Evolutionary conservation across 2,888 invertebrate genomes (phyloP), one percentile per base, ranked within the genome.

Genomic region (Dyspetes luteomarginatus): DNA sequence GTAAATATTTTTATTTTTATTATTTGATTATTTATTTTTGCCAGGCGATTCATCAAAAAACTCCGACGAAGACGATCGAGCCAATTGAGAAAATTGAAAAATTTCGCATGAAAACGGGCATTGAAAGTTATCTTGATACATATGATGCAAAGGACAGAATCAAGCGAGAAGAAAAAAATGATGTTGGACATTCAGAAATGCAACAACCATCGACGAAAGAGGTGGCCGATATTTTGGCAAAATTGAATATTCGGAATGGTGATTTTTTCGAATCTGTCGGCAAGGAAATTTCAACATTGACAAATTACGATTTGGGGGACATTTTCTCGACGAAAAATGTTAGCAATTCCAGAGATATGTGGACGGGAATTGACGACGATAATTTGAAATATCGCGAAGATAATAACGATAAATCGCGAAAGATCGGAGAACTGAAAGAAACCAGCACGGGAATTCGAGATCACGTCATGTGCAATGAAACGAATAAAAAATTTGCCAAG

Each of bases 161-260:
- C 17, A 58, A 41, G 26, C 41, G 12, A 0, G 55, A 69, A 0
- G 56, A 30, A 30, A 58, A 30, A 5, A 26, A 41, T 24, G 2
- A 15, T 2, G 2, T 12, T 9, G 12, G 12, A 36, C 26, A 17
- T 26, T 30, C 56, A 3, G 30, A 58, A 45, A 43, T 69, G 2
- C 26, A 45, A 12, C 41, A 74, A 55, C 26, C 85, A 12, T 77
- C 84, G 7, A n/a, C 81, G 0, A 56, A 67, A 4, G 76, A 83
- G 26, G 82, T 87, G 0, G 55, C 71, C 3, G 64, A 85, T 3
- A 84, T 86, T 41, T 17, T 88, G 12, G 69, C 79, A 19, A 83
- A 65, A 36, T 43, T 86, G 12, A 83, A 84, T 22, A 81, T 88
- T 5, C 22, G 24, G 4, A 17, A 56, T 17, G 9, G 5, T n/a